Conservation (phyloP, 1,140 invertebrate species). For the Nebria ingens region DNA sequence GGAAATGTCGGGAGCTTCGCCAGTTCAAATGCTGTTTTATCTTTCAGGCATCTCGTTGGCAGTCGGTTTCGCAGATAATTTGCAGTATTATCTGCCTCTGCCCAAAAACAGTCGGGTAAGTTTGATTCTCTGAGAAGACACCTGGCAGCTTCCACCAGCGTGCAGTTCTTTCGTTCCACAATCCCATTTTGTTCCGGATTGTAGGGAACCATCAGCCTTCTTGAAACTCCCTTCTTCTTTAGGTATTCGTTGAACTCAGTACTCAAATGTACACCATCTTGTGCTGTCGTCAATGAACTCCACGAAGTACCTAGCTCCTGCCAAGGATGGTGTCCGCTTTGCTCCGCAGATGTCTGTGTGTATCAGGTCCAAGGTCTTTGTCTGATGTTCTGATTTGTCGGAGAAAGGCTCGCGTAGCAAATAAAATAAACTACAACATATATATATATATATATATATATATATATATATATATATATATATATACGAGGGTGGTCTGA, state of each 20-base stretch:
- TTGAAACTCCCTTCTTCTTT: not conserved
- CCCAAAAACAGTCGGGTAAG: not conserved
- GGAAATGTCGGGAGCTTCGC: not conserved
- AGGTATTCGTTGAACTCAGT: not conserved
- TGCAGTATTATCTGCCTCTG: not conserved
- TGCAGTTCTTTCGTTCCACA: not conserved
- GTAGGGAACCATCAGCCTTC: not conserved
- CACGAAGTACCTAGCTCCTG: constrained; percentile 23
- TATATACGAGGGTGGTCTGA: too few species aligned
- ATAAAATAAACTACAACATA: too few species aligned
- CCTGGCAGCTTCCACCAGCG: not conserved
- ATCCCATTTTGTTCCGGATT: not conserved
- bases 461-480: too few species aligned
- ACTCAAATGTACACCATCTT: constrained; percentile 17
- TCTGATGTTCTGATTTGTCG: not conserved
- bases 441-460: constrained; percentile 3
- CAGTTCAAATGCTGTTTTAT: not conserved
- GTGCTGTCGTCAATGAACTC: constrained; percentile 27
- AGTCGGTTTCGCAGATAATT: not conserved
- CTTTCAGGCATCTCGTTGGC: not conserved
- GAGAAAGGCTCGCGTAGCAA: too few species aligned
- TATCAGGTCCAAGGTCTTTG: constrained; percentile 31
- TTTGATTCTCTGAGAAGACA: not conserved
- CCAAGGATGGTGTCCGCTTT: constrained; percentile 14
- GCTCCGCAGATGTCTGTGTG: constrained; percentile 21